phyloP scores from a whole-genome alignment of 2,113 vertebrate genomes.

The Podarcis muralis region DNA sequence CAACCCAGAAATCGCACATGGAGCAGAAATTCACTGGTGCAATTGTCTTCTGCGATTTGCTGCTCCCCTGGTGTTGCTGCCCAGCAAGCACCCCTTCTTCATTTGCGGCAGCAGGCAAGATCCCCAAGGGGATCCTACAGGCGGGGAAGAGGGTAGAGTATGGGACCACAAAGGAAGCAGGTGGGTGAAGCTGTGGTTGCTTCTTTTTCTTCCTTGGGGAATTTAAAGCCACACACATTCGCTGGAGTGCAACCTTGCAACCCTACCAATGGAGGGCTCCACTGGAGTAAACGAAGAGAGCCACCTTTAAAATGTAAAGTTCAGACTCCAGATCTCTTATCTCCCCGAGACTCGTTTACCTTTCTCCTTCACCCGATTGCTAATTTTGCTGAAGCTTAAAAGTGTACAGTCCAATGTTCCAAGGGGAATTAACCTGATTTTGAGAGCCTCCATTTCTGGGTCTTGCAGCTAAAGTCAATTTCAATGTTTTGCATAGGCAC shows the following conservation, averaged over 20 bases:
- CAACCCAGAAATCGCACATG: background rate
- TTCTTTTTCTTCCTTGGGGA: background rate
- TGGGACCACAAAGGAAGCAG: background rate
- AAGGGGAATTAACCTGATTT: background rate
- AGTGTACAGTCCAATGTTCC: background rate
- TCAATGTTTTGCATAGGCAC: no score
- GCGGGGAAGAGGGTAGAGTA: background rate
- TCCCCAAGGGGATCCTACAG: background rate
- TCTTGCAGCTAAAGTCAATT: background rate
- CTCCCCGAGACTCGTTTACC: background rate
- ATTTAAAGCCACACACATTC: background rate
- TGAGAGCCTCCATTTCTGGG: background rate
- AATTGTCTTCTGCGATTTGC: background rate
- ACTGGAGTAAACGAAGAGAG: background rate
- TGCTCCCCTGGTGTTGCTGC: background rate
- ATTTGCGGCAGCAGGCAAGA: background rate
- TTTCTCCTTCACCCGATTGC: background rate
- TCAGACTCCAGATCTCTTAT: background rate
- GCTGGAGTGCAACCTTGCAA: background rate
- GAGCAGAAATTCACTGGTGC: background rate
- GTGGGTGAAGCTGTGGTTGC: background rate
- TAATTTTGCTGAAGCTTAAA: background rate
- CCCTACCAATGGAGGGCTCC: background rate
- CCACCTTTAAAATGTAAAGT: background rate
- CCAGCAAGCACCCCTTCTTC: background rate